A percentile compares a stretch with the other conserved stretches of the same genome.
Conservation (phyloP, 92 coral and sea anemone species). For the Virgularia gustaviana region DNA sequence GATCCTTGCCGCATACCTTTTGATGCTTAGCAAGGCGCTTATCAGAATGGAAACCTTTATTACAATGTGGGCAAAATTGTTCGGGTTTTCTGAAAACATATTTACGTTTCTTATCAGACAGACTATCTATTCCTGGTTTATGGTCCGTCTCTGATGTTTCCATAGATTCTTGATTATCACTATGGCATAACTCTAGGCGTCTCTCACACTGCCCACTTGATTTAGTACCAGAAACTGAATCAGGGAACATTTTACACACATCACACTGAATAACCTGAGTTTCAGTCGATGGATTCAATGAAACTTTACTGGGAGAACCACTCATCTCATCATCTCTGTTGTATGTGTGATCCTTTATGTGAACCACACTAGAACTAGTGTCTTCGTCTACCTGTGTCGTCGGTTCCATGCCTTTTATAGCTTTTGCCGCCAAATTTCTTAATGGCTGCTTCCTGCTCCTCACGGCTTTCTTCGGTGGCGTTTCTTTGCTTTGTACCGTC, state of each 20-base stretch:
- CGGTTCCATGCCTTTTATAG: background rate
- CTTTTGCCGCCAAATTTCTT: background rate
- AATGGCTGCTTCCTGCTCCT: too few relatives aligned
- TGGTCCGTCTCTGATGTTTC: background rate
- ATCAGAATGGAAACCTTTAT: conserved; percentile 33
- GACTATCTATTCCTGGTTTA: background rate
- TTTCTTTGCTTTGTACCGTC: background rate
- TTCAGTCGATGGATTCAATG: background rate
- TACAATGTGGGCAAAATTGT: conserved; percentile 24
- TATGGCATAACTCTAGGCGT: background rate
- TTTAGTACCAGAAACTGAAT: background rate
- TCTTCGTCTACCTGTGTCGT: conserved; percentile 16
- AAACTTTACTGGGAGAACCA: background rate
- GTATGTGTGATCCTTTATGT: conserved; percentile 19
- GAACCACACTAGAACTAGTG: background rate
- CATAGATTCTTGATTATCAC: too few relatives aligned
- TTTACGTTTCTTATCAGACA: conserved; percentile 17
- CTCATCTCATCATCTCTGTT: background rate
- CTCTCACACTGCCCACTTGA: conserved; percentile 3
- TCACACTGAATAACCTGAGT: conserved; percentile 8
- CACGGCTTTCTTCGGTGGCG: background rate
- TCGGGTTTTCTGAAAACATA: conserved; percentile 12
- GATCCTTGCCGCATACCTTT: conserved; percentile 14
- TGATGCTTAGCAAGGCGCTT: conserved; percentile 20
- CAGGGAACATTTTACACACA: conserved; percentile 2